Conservation (phyloP, 2,888 invertebrate genomes). For the Nebria brevicollis region DNA sequence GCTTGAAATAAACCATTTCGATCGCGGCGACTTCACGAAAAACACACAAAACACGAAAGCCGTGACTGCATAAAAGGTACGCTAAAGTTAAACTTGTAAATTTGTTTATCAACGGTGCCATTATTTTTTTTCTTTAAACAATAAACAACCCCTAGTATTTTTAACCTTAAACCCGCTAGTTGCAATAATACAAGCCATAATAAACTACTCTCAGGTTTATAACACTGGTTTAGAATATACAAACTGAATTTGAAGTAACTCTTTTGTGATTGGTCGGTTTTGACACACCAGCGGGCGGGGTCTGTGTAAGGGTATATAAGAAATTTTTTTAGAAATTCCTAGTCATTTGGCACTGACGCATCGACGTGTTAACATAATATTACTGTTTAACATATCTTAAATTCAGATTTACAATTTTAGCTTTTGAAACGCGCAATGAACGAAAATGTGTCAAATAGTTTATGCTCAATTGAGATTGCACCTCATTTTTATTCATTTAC, state of each 20-base stretch:
- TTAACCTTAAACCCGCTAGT: no score
- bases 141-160: no score
- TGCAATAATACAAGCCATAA: no score
- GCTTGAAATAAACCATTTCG: constrained; percentile 57
- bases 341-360: neutral
- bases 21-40: constrained; percentile 45
- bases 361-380: neutral
- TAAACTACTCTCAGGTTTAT: no score
- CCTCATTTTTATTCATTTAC: neutral
- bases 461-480: neutral
- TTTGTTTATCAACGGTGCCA: neutral
- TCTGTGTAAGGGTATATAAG: neutral
- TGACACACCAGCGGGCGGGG: neutral
- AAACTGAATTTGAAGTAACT: neutral
- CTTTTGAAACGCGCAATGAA: neutral
- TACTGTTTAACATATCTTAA: neutral
- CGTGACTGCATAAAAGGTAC: constrained; percentile 22
- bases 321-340: neutral
- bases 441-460: constrained; percentile 1
- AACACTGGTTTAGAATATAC: neutral
- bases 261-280: neutral
- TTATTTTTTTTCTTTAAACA: no score
- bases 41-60: constrained; percentile 11
- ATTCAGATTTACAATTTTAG: neutral
- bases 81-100: neutral